Percentiles rank a stretch among this genome's conserved stretches.
phyloP scores from a whole-genome alignment of 2,888 invertebrate species.

The Aethes cnicana region DNA sequence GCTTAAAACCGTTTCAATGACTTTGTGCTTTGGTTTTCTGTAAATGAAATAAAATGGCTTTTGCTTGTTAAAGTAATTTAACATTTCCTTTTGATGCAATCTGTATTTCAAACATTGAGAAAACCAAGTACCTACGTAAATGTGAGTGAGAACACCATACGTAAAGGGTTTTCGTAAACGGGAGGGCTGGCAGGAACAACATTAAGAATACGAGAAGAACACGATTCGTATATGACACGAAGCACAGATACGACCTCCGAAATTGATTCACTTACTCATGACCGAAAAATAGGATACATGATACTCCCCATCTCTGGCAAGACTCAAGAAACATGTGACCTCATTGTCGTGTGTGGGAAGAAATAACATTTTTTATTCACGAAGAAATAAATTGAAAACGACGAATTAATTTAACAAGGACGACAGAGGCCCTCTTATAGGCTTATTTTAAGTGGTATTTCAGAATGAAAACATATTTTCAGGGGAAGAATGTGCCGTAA shows the following conservation, averaged over 20 bases:
- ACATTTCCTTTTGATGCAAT: too few relatives aligned
- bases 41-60: too few relatives aligned
- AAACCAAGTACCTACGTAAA: too few relatives aligned
- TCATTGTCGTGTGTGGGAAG: slow-evolving; percentile 3
- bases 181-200: neutral
- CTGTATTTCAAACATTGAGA: too few relatives aligned
- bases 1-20: too few relatives aligned
- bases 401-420: slow-evolving; percentile 20
- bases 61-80: too few relatives aligned
- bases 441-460: slow-evolving; percentile 10
- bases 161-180: neutral
- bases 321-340: slow-evolving; percentile 12
- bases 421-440: neutral
- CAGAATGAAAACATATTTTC: neutral
- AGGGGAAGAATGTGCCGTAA: neutral
- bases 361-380: slow-evolving; percentile 17
- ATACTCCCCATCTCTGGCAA: slow-evolving; percentile 7
- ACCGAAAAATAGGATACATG: slow-evolving; percentile 17
- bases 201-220: neutral
- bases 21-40: too few relatives aligned
- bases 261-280: slow-evolving; percentile 20
- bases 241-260: slow-evolving; percentile 1
- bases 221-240: neutral
- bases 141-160: too few relatives aligned
- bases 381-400: slow-evolving; percentile 24